A percentile compares a stretch with the other conserved stretches of the same genome.
Evolutionary conservation across 2,113 vertebrate species (phyloP).

Genomic region (Ptilonorhynchus violaceus): DNA sequence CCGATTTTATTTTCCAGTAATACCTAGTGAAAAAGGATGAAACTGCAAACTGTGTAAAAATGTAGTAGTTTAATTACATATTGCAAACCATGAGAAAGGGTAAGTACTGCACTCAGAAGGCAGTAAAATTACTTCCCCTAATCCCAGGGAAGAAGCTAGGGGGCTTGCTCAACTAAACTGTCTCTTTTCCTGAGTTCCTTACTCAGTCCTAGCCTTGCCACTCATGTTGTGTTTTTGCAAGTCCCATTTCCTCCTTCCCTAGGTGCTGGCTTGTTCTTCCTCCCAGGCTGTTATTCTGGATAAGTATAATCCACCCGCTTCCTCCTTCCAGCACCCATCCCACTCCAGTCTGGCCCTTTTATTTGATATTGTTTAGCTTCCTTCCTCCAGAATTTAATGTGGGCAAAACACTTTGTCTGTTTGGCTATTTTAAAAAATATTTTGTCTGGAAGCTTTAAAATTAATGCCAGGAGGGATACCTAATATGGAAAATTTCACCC

Average conservation of each 20-base stretch:
- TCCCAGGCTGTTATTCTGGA: background rate
- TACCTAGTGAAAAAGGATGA: background rate
- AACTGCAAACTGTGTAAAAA: background rate
- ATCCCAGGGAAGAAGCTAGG: background rate
- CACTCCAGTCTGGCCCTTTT: background rate
- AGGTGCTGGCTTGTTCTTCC: background rate
- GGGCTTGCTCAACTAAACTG: background rate
- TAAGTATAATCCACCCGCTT: background rate
- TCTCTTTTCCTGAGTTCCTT: background rate
- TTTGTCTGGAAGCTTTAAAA: background rate
- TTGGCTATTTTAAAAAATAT: background rate
- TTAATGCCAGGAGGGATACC: background rate
- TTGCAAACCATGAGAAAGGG: background rate
- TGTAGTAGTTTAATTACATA: background rate
- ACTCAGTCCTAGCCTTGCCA: background rate
- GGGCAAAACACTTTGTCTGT: background rate
- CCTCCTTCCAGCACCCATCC: background rate
- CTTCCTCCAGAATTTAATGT: conserved; percentile 4
- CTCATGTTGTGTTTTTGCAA: background rate
- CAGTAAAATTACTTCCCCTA: background rate
- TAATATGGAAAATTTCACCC: background rate
- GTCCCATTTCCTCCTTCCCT: background rate
- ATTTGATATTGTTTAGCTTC: background rate
- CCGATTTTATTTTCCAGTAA: background rate
- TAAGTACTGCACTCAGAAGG: background rate